phyloP scores from a whole-genome alignment of 2,888 invertebrate species.

The Alitta virens region DNA sequence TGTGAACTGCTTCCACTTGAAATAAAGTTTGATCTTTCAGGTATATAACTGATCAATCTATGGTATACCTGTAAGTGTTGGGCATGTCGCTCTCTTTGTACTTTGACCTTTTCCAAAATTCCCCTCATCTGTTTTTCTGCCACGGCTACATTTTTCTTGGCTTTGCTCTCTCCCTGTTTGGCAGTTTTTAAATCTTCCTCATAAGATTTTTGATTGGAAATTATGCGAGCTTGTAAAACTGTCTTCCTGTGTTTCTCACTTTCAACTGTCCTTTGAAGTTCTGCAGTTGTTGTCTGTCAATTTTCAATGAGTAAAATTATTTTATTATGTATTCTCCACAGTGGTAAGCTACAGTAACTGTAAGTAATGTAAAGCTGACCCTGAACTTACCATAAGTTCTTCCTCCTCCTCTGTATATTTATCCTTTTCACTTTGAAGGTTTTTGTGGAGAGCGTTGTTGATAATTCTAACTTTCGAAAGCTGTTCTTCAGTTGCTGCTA shows the following conservation, averaged over 20 bases:
- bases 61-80: background rate
- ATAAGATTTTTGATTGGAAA: slow-evolving; percentile 39
- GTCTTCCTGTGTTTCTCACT: slow-evolving; percentile 51
- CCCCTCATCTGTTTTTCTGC: background rate
- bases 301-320: background rate
- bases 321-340: background rate
- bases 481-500: slow-evolving; percentile 44
- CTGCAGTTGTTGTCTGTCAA: slow-evolving; percentile 40
- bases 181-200: slow-evolving; percentile 13
- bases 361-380: too few species aligned
- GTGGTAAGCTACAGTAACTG: too few species aligned
- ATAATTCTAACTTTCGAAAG: slow-evolving; percentile 36
- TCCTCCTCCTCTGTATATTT: slow-evolving; percentile 46
- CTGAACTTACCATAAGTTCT: slow-evolving; percentile 42
- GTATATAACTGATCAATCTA: too few species aligned
- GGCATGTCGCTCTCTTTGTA: background rate
- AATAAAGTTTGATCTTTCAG: too few species aligned
- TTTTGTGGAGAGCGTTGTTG: slow-evolving; percentile 39
- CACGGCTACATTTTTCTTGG: background rate
- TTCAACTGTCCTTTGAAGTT: slow-evolving; percentile 48
- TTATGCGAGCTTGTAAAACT: slow-evolving; percentile 47
- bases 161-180: slow-evolving; percentile 22
- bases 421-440: slow-evolving; percentile 45
- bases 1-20: too few species aligned
- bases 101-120: background rate